Base-by-base conservation (phyloP, 2,797 vertebrate genomes). In the Iguana delicatissima region DNA sequence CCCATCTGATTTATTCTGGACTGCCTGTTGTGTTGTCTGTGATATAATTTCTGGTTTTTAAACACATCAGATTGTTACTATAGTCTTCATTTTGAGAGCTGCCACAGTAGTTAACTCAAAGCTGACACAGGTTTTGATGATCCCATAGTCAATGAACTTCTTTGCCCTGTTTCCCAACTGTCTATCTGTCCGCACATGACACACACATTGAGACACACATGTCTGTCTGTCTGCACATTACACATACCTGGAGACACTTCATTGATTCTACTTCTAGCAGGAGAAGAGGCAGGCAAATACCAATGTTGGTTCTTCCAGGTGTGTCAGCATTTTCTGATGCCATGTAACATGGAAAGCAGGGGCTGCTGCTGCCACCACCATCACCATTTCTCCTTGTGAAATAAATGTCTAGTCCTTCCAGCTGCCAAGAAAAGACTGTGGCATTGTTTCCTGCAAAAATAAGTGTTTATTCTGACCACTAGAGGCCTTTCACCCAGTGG, bases 311-410 rank as follows among this genome's bases (percentile, higher is more conserved):
- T 69, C 35, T 89, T 67, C 46, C 59, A 69, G 59, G 42, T 85
- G 69, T 59, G 35, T 69, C 74, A 85, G 88, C 88, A 89, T 24
- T 14, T 85, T 77, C 64, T 26, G 57, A 32, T 84, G 72, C 32
- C 38, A 83, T 52, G 52, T 12, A 52, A 52, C 52, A 52, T 52
- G 10, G 52, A 52, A 52, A 12, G 52, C 52, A 52, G 10, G 52
- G 52, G 52, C 1, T 52, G 10, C 7, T 52, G 52, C 7, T 10
- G 52, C 42, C 42, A 4, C 42, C 42, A 4, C 42, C 42, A 46
- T 4, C 42, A 46, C 42, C 42, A 42, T 52, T 52, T 52, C 52
- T 52, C 52, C 52, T 12, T 52, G 35, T 26, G 0, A 87, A 80
- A 87, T 64, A 3, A 26, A 38, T 52, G n/a, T 80, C 42, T 80